Base-by-base conservation (phyloP, 2,888 invertebrate genomes). In the Dicranocentrus wangi region DNA sequence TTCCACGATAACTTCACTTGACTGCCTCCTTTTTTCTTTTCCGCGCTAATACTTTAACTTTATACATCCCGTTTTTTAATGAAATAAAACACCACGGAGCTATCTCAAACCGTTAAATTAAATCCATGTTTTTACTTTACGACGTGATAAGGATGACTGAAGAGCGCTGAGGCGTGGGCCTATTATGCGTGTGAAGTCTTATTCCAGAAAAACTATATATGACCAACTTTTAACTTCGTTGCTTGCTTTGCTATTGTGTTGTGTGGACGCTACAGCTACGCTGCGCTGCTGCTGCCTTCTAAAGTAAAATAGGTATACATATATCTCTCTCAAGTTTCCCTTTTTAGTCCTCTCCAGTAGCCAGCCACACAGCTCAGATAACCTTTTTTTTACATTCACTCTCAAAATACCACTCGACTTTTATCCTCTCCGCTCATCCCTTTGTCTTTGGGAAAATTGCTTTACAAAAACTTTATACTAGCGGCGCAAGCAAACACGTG, bases 101-200 rank as follows among this genome's bases (percentile, higher is more conserved):
- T 78, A 70, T 70, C 70, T 70, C 55, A 63, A 70, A 78, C 63
- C 69, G 63, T 78, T 77, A 77, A 78, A 78, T 78, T 70, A 78
- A 78, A 78, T 78, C 70, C 70, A 42, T 78, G 69, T 78, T 78
- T 58, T 70, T 70, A 70, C 78, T 78, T 78, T 78, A 70, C 78
- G 78, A 78, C 78, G 78, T 70, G 78, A 77, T 77, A 78, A 78
- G 78, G 78, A 65, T 78, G 53, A 43, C 76, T 77, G 61, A 60
- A 77, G 47, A 68, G 28, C 51, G 53, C 32, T 65, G 63, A 53
- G 39, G 43, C 27, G 27, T 72, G 23, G 61, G 32, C 27, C 32
- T 60, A 28, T 70, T 28, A 53, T 71, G 8, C 60, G 43, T 60
- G 32, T 55, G 51, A n/a, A 51, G 47, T 47, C n/a, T 47, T 17